These are phyloP conservation scores for Agrenia bidenticulata DNA, from an alignment of 2,888 invertebrate genomes.

Conservation along the genomic window DNA sequence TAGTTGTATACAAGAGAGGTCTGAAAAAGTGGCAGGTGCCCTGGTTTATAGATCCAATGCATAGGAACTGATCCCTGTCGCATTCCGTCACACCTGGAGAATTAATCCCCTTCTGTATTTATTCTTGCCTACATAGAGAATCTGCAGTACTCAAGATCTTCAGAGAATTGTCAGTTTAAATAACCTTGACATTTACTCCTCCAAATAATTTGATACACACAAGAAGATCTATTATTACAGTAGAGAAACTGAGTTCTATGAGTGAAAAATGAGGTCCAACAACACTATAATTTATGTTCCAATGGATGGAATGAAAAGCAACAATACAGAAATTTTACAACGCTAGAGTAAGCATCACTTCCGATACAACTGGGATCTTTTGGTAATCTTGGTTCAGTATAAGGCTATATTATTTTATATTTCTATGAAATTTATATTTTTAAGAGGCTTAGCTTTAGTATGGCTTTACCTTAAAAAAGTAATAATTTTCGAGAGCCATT, in stretches of 20 bases:
- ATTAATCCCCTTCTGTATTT: slow-evolving; percentile 18
- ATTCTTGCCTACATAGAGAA: not conserved
- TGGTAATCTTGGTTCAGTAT: too few relatives aligned
- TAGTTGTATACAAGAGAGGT: slow-evolving; percentile 22
- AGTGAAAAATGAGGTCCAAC: not conserved
- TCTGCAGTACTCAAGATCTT: too few relatives aligned
- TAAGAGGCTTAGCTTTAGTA: too few relatives aligned
- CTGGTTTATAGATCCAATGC: slow-evolving; percentile 41
- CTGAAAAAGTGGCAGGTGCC: slow-evolving; percentile 38
- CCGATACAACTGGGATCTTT: too few relatives aligned
- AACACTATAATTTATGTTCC: not conserved
- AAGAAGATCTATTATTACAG: too few relatives aligned
- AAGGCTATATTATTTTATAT: too few relatives aligned
- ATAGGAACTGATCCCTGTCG: slow-evolving; percentile 36
- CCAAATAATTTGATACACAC: too few relatives aligned
- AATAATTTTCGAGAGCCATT: slow-evolving; percentile 27
- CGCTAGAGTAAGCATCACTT: slow-evolving; percentile 14
- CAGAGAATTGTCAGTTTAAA: too few relatives aligned
- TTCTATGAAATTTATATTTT: not conserved
- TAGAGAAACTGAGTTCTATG: not conserved
- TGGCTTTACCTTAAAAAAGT: slow-evolving; percentile 15
- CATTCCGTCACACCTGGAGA: slow-evolving; percentile 49
- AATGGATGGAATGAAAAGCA: slow-evolving; percentile 7
- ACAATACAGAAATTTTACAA: slow-evolving; percentile 8
- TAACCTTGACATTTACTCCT: too few relatives aligned